Base-by-base conservation (phyloP, 2,113 vertebrate species). In the Sapayoa aenigma region DNA sequence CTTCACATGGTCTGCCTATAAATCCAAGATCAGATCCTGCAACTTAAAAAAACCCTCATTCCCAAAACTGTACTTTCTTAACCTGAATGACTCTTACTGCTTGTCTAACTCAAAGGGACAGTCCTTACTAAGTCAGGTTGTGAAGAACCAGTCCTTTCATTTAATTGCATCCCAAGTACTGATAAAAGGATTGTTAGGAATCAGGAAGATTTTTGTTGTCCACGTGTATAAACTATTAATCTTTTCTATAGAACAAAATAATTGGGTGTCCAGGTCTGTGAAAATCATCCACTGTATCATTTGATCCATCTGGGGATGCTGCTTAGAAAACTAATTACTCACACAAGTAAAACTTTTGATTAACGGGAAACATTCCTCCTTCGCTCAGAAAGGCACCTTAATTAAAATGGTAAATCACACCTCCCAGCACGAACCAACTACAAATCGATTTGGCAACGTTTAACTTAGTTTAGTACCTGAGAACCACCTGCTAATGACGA, bases 281-380 rank as follows among this genome's bases (percentile, higher is more conserved):
- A 89, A 93, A 81, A 92, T 56, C 91, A 87, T 58, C 47, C 31
- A 72, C n/a, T 62, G 6, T 49, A 9, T 66, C 66, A 62, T 79
- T 71, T 80, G 30, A 91, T 71, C 50, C 25, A 86, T 91, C 55
- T 69, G 39, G 24, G 46, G 5, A 69, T 72, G 52, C 50, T 62
- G 41, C 78, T 87, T 94, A 17, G 78, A 67, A 74, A 78, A 39
- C 28, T 79, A 89, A 87, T 91, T 95, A 93, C 55, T 83, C 41
- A 56, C 18, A 69, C 6, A 74, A 31, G 33, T n/a, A 63, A 42
- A 86, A 66, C 50, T 52, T 90, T 41, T 80, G 52, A 91, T 76
- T 87, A 80, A 52, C 62, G 74, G 42, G 11, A 56, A 78, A 52
- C 33, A 73, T 69, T 47, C 33, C 30, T n/a, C 27, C 5, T 67